These are phyloP conservation scores for Nephrocerus scutellatus DNA, from an alignment of 2,888 invertebrate species.

Conservation along the genomic window DNA sequence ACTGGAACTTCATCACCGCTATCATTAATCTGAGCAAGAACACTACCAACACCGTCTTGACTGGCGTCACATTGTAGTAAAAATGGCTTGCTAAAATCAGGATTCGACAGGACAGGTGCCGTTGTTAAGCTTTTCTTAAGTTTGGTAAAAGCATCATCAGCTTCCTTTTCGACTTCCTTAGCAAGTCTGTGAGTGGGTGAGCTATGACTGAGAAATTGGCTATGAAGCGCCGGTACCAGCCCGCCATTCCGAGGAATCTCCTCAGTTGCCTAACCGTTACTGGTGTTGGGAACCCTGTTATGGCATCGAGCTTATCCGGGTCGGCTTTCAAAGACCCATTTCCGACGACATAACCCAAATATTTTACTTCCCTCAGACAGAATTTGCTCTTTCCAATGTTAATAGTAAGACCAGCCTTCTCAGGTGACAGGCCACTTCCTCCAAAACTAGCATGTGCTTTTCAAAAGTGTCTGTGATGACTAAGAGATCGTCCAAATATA, in stretches of 20 bases:
- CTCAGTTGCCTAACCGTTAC: slow-evolving; percentile 10
- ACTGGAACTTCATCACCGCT: slow-evolving; percentile 11
- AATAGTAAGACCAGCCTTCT: slow-evolving; percentile 6
- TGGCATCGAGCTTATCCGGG: background rate
- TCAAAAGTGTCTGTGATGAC: background rate
- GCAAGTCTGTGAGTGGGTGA: background rate
- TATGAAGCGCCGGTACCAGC: slow-evolving; percentile 9
- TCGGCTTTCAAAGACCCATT: slow-evolving; percentile 1
- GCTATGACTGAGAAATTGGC: slow-evolving; percentile 2
- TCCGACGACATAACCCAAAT: slow-evolving; percentile 11
- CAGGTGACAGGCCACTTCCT: background rate
- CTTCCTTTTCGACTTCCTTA: slow-evolving; percentile 6
- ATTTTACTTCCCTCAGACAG: slow-evolving; percentile 1
- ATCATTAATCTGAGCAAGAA: slow-evolving; percentile 14
- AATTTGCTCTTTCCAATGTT: slow-evolving; percentile 14
- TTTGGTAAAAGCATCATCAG: slow-evolving; percentile 3
- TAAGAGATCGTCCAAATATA: slow-evolving; percentile 5
- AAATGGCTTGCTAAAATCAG: slow-evolving; percentile 15
- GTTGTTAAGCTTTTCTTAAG: slow-evolving; percentile 8
- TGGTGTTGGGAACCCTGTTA: slow-evolving; percentile 7
- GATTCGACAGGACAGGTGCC: slow-evolving; percentile 13
- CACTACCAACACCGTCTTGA: slow-evolving; percentile 12
- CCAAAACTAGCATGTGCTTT: background rate
- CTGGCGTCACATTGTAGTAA: slow-evolving; percentile 18
- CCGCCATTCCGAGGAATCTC: slow-evolving; percentile 7